phyloP scores from a whole-genome alignment of 2,797 vertebrate species.

The Rachycentron canadum region DNA sequence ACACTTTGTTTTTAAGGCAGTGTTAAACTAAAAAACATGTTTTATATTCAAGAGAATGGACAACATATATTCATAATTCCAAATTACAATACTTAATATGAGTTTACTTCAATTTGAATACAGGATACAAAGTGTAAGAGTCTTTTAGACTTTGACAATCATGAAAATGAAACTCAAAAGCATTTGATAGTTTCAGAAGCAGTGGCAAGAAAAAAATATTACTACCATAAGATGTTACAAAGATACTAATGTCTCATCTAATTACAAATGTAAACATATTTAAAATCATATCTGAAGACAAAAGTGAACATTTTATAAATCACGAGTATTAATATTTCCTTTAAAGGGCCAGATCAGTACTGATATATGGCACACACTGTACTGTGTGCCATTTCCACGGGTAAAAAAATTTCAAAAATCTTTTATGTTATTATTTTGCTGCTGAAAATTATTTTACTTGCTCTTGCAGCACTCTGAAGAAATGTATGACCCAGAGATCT shows the following conservation, averaged over 20 bases:
- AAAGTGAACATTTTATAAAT: conserved; percentile 4
- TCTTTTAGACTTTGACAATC: conserved; percentile 62
- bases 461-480: conserved; percentile 91
- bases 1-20: not conserved
- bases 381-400: not conserved
- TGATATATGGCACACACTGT: not conserved
- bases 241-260: not conserved
- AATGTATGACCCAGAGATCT: conserved; percentile 95
- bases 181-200: conserved; percentile 72
- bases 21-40: not conserved
- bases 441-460: conserved; percentile 43
- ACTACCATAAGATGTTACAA: not conserved
- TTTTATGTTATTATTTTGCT: not conserved
- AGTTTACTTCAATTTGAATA: conserved; percentile 53
- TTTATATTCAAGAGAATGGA: not conserved
- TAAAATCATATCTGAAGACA: not conserved
- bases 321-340: not conserved
- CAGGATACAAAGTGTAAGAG: conserved; percentile 56
- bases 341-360: not conserved
- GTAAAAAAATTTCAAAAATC: not conserved
- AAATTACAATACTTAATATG: conserved; percentile 39
- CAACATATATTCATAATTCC: not conserved
- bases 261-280: conserved; percentile 11
- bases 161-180: conserved; percentile 77
- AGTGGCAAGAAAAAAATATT: conserved; percentile 26